These are phyloP conservation scores for Saxidomus purpurata DNA, from an alignment of 1,140 invertebrate species.

Conservation along the genomic window DNA sequence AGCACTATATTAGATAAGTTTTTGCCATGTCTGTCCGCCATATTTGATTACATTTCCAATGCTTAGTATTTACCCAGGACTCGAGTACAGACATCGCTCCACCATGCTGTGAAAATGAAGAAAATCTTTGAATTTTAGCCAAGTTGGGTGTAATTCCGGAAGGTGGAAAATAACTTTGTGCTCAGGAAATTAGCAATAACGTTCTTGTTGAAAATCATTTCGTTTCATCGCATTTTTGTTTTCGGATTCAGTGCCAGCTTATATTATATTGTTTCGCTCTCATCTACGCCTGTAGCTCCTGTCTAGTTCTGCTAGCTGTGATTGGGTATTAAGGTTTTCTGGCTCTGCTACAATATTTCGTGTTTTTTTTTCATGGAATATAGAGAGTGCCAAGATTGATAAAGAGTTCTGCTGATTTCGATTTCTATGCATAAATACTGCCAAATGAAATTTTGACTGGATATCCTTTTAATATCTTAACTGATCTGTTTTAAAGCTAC, in stretches of 20 bases:
- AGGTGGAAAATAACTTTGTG: not conserved
- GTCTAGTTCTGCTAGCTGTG: not conserved
- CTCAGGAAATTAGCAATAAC: not conserved
- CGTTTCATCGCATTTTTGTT: not conserved
- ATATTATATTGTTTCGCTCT: not conserved
- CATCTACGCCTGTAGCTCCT: not conserved
- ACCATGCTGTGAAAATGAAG: not conserved
- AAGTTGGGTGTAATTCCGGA: not conserved
- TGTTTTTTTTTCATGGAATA: not conserved
- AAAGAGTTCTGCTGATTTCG: not conserved
- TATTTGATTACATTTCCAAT: slow-evolving; percentile 22
- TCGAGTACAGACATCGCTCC: not conserved
- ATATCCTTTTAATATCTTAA: not conserved
- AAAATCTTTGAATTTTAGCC: not conserved
- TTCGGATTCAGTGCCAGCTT: not conserved
- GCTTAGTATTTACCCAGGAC: not conserved
- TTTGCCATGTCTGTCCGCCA: not conserved
- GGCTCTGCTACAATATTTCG: not conserved
- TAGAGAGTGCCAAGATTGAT: not conserved
- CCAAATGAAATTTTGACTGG: not conserved
- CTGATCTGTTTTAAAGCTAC: not conserved
- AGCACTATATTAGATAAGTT: not conserved
- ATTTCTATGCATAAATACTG: not conserved
- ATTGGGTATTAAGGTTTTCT: not conserved
- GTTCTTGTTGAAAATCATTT: slow-evolving; percentile 2